phyloP scores from a whole-genome alignment of 2,797 vertebrate genomes.

The Mormyrus proboscirostris region DNA sequence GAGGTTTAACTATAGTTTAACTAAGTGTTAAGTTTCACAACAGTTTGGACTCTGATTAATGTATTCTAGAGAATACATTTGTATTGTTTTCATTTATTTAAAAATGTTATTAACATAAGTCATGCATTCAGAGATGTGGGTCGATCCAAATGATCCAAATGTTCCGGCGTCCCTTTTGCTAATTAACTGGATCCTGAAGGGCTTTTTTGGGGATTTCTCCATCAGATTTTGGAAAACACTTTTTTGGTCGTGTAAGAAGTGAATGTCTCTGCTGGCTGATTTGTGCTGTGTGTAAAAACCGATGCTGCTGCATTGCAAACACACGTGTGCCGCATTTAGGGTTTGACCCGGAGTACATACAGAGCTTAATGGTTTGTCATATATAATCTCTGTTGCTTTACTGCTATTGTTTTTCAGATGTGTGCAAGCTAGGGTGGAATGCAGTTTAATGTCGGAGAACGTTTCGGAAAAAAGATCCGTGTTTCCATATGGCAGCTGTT shows the following conservation, averaged over 20 bases:
- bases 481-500: neutral
- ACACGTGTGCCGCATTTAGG: neutral
- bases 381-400: neutral
- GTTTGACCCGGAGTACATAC: neutral
- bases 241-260: neutral
- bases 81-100: neutral
- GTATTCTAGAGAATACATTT: neutral
- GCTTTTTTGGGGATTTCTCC: neutral
- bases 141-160: neutral
- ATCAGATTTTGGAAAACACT: neutral
- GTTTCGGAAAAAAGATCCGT: neutral
- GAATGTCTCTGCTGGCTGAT: neutral
- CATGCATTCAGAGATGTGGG: neutral
- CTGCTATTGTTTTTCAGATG: neutral
- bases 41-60: neutral
- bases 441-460: neutral
- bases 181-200: neutral
- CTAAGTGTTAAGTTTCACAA: neutral
- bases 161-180: neutral
- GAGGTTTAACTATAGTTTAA: neutral
- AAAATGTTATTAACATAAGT: neutral
- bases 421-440: neutral
- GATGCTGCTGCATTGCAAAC: neutral
- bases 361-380: neutral
- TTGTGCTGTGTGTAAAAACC: neutral